Base-by-base conservation (phyloP, 1,140 invertebrate genomes). In the Acromyrmex heyeri region DNA sequence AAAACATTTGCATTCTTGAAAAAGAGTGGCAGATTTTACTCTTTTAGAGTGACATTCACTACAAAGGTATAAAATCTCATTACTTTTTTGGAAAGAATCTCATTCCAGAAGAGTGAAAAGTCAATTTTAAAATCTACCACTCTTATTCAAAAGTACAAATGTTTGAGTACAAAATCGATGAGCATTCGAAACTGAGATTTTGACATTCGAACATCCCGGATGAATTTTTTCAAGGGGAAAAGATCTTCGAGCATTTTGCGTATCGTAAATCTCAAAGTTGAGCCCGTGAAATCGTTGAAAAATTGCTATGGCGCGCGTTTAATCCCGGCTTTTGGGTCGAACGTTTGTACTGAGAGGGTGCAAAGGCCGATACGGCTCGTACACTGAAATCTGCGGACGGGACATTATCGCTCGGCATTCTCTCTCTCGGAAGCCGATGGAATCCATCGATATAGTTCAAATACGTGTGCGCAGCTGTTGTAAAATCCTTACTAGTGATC, bases 401-500 rank as follows among this genome's bases (percentile, higher is more conserved):
- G 53, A 87, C 72, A 76, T 88, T 83, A 86, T 87, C 72, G 85
- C 38, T 70, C 21, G 55, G 61, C 61, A 62, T 76, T 88, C 75
- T 57, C 44, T 72, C 75, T 61, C 27, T 44, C 57, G 12, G 14
- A 48, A 59, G 27, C 27, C 73, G 73, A 76, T 79, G 53, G 70
- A 86, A 88, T 76, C 55, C 78, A 59, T 70, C 81, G 78, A 86
- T 78, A 85, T 67, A 72, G 67, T 48, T 18, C 44, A 21, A 21
- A 85, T 38, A 79, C n/a, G 27, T 38, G 61, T 76, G 48, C 30
- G 44, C 62, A 50, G 64, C 48, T 57, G 61, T 44, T 87, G 57
- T 89, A 88, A 88, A 88, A 89, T 89, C 57, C 57, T 88, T 70
- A 75, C 73, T 24, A 57, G 61, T 16, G 72, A 88, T 87, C 64